Evolutionary conservation across 2,888 invertebrate genomes (phyloP).

Genomic region (Thyatira batis): DNA sequence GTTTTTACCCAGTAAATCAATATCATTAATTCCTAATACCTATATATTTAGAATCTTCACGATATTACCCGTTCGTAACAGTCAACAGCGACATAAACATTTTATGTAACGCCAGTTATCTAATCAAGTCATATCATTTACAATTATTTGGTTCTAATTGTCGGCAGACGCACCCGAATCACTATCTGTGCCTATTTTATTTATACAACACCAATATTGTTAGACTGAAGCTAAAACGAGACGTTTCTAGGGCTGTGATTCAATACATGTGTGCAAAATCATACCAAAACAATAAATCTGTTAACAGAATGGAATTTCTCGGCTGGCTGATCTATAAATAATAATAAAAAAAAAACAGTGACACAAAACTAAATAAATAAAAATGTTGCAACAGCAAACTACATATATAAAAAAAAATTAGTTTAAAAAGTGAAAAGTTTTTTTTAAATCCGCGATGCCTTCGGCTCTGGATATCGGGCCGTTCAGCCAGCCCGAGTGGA

Average conservation of each 20-base stretch:
- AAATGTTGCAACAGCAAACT: neutral
- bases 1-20: too few species aligned
- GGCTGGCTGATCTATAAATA: neutral
- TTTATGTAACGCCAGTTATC: constrained; percentile 34
- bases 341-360: neutral
- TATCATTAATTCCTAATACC: too few species aligned
- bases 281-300: neutral
- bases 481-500: constrained; percentile 77
- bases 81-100: constrained; percentile 12
- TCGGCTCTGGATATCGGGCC: constrained; percentile 63
- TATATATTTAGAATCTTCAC: neutral
- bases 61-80: neutral
- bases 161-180: constrained; percentile 53
- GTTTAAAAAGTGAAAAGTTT: constrained; percentile 7
- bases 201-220: constrained; percentile 7
- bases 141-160: constrained; percentile 58
- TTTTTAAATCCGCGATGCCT: constrained; percentile 50
- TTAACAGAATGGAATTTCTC: neutral
- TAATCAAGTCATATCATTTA: constrained; percentile 50
- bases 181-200: constrained; percentile 44
- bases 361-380: neutral
- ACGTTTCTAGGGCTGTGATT: neutral
- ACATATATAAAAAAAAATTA: constrained; percentile 2
- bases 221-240: neutral
- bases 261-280: neutral